Evolutionary conservation across 2,797 vertebrate species (phyloP), one percentile per base, ranked within the genome.

Genomic region (Muscicapa striata): DNA sequence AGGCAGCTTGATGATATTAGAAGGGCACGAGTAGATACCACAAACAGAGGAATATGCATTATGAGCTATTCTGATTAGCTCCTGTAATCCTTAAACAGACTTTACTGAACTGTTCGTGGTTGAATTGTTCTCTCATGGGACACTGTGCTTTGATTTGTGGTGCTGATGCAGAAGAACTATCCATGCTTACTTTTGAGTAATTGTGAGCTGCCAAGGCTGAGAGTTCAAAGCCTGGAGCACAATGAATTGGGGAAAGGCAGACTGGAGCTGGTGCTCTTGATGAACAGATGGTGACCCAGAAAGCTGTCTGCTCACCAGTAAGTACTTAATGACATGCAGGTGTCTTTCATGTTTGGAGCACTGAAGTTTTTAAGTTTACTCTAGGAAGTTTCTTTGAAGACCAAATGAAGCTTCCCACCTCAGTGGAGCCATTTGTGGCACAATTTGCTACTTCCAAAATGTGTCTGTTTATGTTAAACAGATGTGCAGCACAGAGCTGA

Each of bases 241-340:
- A 7, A 18, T 55, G 62, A 84, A 66, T 1, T 81, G 87, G 87
- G 64, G 55, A 95, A 32, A 15, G 46, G 45, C 63, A 81, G 84
- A 74, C 59, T 76, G 89, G 77, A 91, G 34, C 66, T 68, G 73
- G 76, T 94, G 59, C 70, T 95, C 34, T 46, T 61, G 36, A 45
- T 46, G 89, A 95, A 67, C 94, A 97, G 96, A 97, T 97, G 96
- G 94, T 96, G 95, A 93, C 93, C 93, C 94, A 96, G 94, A 93
- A 96, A 96, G 83, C 92, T 95, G 45, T 76, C 61, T 88, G 66
- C 87, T 95, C 93, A 94, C 89, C 82, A 86, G 92, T 95, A 92
- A 95, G 87, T 81, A 52, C 94, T 93, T 96, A 95, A 96, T 95
- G 87, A 91, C 55, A 81, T 91, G 91, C 95, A 96, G 95, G 93